Base-by-base conservation (phyloP, 2,113 vertebrate species). In the Carettochelys insculpta region DNA sequence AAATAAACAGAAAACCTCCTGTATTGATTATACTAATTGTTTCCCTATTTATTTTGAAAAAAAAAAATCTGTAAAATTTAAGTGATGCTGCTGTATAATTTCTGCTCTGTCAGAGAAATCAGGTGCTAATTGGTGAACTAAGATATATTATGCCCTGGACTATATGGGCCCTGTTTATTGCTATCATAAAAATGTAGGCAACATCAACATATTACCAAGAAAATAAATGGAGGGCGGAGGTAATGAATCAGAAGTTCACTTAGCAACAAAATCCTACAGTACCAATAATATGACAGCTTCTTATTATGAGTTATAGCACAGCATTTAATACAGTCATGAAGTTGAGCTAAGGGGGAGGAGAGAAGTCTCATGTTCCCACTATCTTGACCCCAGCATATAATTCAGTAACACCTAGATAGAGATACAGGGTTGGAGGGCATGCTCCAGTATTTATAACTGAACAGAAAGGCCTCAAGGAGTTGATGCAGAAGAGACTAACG, bases 91-190 rank as follows among this genome's bases (percentile, higher is more conserved):
- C 14, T 50, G 2, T 51, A 43, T 48, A 24, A 11, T 52, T 91
- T 79, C 14, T 65, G 16, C 73, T 81, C 87, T 93, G 91, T 83
- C 81, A 76, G 92, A 19, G 79, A 19, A 53, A 83, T 79, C 86
- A 7, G 6, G 54, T 86, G 54, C 50, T 20, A 43, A 41, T 56
- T 1, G 34, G 34, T n/a, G n/a, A 68, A 68, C 5, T 65, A n/a
- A 43, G 89, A 85, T 65, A 78, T 47, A 8, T 50, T 43, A 13
- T 2, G 6, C 16, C 31, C 41, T 3, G 22, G 75, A 38, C 3
- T 43, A 13, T 19, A n/a, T n/a, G 82, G 90, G 73, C 73, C 77
- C 11, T 10, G 48, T 90, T 79, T 12, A 68, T 73, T 92, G 38
- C 90, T 4, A 25, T 0, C 71, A 68, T 1, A 53, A 3, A 3